Evolutionary conservation across 1,140 invertebrate genomes (phyloP).

Genomic region (Aethina tumida): DNA sequence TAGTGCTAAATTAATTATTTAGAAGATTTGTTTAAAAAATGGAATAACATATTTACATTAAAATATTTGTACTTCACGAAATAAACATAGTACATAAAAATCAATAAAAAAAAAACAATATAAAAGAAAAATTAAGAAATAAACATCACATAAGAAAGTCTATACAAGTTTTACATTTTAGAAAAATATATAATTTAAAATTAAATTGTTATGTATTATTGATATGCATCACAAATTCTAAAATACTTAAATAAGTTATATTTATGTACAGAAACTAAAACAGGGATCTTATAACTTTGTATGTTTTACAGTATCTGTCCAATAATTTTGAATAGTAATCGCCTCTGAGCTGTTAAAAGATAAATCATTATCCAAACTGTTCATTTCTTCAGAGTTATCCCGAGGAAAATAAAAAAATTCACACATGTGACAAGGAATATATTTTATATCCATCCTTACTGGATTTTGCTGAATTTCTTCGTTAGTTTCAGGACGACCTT

Average conservation of each 20-base stretch:
- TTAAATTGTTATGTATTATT: constrained; percentile 21
- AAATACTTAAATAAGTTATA: constrained; percentile 22
- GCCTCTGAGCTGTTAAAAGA: constrained; percentile 84
- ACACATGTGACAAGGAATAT: background rate
- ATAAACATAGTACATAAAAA: no score
- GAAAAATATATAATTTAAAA: constrained; percentile 15
- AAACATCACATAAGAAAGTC: background rate
- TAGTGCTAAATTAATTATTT: no score
- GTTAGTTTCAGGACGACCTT: no score
- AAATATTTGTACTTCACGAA: no score
- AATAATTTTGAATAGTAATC: constrained; percentile 89
- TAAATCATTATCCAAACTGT: constrained; percentile 83
- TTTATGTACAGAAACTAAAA: constrained; percentile 22
- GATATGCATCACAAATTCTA: constrained; percentile 35
- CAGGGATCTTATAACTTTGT: constrained; percentile 56
- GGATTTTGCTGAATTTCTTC: no score
- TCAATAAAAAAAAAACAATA: background rate
- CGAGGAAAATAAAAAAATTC: constrained; percentile 37
- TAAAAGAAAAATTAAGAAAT: constrained; percentile 3
- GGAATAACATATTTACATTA: no score
- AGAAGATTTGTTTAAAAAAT: no score
- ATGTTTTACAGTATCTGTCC: constrained; percentile 85
- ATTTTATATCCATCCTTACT: no score
- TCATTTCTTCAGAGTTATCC: constrained; percentile 89
- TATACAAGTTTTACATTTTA: constrained; percentile 10